A percentile compares a stretch with the other conserved stretches of the same genome.
Conservation (phyloP, 2,113 vertebrate genomes). For the Numida meleagris region DNA sequence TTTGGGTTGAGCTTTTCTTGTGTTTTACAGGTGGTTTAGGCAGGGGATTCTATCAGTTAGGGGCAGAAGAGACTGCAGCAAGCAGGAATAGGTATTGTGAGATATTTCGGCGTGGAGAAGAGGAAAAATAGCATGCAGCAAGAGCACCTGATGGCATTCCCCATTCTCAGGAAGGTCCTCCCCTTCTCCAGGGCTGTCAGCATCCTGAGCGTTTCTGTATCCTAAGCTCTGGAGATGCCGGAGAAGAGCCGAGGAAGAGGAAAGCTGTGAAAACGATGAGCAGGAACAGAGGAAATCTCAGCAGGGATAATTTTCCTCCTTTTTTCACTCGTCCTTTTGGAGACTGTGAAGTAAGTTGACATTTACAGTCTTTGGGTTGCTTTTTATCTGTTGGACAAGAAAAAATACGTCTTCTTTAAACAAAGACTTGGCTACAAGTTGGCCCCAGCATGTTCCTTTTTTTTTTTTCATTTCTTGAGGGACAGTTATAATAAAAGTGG, state of each 20-base stretch:
- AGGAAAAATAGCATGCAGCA: neutral
- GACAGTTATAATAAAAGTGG: neutral
- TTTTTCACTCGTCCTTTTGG: neutral
- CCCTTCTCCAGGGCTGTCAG: neutral
- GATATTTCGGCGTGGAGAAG: neutral
- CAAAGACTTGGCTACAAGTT: neutral
- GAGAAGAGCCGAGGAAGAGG: neutral
- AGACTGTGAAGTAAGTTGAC: neutral
- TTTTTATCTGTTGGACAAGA: neutral
- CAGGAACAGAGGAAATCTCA: neutral
- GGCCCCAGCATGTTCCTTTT: neutral
- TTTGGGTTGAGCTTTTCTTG: neutral
- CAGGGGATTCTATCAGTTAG: accelerated
- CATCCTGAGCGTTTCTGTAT: neutral
- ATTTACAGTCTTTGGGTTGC: neutral
- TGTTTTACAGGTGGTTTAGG: neutral
- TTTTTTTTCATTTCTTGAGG: neutral
- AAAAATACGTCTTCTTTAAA: neutral
- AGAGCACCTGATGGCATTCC: neutral
- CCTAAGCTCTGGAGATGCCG: accelerated
- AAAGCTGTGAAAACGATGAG: neutral
- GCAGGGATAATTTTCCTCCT: neutral
- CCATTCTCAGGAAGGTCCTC: neutral
- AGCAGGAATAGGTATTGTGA: neutral
- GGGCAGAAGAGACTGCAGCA: neutral